These are phyloP conservation scores for Xestia ashworthii DNA, from an alignment of 2,888 invertebrate genomes.

Conservation along the genomic window DNA sequence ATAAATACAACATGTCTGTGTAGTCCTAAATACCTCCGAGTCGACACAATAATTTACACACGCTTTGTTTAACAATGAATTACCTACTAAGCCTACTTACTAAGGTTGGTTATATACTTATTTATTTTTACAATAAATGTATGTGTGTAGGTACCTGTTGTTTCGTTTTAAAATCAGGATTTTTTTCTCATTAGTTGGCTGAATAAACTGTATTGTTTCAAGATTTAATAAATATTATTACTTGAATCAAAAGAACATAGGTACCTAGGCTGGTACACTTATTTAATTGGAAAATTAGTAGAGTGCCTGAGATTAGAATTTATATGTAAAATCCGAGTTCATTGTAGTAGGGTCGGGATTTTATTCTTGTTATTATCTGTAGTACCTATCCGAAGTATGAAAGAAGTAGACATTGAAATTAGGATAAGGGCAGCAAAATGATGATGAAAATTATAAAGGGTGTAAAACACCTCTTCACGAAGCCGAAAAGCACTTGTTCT, in stretches of 20 bases:
- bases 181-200: not conserved
- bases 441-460: not conserved
- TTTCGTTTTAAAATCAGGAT: not conserved
- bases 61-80: constrained; percentile 5
- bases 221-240: too few relatives aligned
- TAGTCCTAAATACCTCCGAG: constrained; percentile 18
- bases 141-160: not conserved
- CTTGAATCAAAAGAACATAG: too few relatives aligned
- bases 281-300: too few relatives aligned
- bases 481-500: too few relatives aligned
- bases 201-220: not conserved
- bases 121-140: not conserved
- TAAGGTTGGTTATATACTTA: not conserved
- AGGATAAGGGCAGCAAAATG: accelerated
- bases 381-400: not conserved
- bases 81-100: not conserved
- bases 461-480: too few relatives aligned
- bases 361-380: not conserved
- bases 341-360: not conserved
- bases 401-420: not conserved
- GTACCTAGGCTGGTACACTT: too few relatives aligned
- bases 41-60: constrained; percentile 28
- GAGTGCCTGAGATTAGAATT: not conserved
- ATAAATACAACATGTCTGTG: constrained; percentile 16
- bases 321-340: not conserved